Evolutionary conservation across 2,113 vertebrate species (phyloP), one percentile per base, ranked within the genome.

Genomic region (Triplophysa tibetana): DNA sequence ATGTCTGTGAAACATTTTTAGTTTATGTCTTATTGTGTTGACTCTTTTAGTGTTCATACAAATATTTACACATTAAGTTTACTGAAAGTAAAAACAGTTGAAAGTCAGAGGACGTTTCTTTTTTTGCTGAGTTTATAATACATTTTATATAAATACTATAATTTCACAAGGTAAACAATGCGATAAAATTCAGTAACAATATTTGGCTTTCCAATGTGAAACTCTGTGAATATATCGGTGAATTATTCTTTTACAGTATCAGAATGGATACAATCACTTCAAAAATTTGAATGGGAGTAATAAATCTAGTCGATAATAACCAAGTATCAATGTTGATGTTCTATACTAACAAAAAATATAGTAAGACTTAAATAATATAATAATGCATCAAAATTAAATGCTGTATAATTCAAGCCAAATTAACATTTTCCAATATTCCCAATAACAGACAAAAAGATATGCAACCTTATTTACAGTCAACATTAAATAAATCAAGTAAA

Each of bases 101-200:
- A n/a, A n/a, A n/a, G n/a, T n/a, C n/a, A n/a, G n/a, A n/a, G n/a
- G n/a, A n/a, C n/a, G n/a, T n/a, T n/a, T n/a, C n/a, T n/a, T n/a
- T n/a, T n/a, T n/a, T n/a, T n/a, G 5, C 11, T 21, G 29, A 50
- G 1, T 56, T 26, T 41, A 24, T 58, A 64, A 26, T 23, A 12
- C 50, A 11, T 73, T 64, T 73, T 8, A 73, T 73, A 80, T 64
- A 50, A 64, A 75, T 75, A 74, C 43, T 23, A 79, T 33, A 12
- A 58, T 60, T 3, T 60, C 12, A 61, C 13, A 33, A 68, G 48
- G n/a, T 56, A 45, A 52, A 58, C 69, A 74, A 74, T 23, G 43
- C 24, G n/a, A 61, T 10, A 43, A 61, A 45, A 24, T 43, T 19
- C 52, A 38, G 9, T 24, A 43, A 24, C 26, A 72, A 56, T 56